A percentile compares a stretch with the other conserved stretches of the same genome.
Conservation (phyloP, 2,888 invertebrate species). For the Acronicta psi region DNA sequence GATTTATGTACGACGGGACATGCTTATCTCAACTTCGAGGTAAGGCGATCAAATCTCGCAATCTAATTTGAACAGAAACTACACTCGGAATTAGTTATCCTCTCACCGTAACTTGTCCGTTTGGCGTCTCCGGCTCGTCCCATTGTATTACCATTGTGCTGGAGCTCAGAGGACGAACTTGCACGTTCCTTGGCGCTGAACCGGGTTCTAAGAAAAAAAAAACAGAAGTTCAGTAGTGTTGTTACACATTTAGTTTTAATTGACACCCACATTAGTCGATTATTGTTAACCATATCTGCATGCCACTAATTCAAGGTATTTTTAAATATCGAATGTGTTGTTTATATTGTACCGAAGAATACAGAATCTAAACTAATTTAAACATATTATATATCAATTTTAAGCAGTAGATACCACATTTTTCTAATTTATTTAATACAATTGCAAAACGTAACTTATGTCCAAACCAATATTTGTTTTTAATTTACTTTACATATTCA, state of each 20-base stretch:
- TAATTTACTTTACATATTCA: too few relatives aligned
- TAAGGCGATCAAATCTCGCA: conserved; percentile 50
- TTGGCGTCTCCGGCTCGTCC: conserved; percentile 99
- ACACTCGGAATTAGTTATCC: conserved; percentile 38
- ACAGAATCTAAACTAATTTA: too few relatives aligned
- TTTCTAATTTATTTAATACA: too few relatives aligned
- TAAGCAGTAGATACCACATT: too few relatives aligned
- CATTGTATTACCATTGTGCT: conserved; percentile 99
- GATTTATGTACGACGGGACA: conserved; percentile 17
- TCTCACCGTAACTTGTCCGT: conserved; percentile 98
- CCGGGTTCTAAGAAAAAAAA: conserved; percentile 94
- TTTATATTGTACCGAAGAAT: neutral
- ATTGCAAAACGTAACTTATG: too few relatives aligned
- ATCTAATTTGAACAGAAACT: conserved; percentile 49
- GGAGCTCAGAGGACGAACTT: conserved; percentile 97
- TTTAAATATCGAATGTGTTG: neutral
- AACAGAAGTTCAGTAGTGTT: conserved; percentile 3
- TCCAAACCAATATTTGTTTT: too few relatives aligned
- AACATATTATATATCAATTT: too few relatives aligned
- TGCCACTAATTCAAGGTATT: conserved; percentile 13
- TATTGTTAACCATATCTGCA: conserved; percentile 40
- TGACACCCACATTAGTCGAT: conserved; percentile 31
- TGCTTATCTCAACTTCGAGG: conserved; percentile 28
- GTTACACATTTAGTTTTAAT: conserved; percentile 2
- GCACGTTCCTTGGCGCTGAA: conserved; percentile 97